Percentiles rank a stretch among this genome's conserved stretches.
These are phyloP conservation scores for Barnardius zonarius DNA, from an alignment of 2,113 vertebrate species.

Conservation along the genomic window DNA sequence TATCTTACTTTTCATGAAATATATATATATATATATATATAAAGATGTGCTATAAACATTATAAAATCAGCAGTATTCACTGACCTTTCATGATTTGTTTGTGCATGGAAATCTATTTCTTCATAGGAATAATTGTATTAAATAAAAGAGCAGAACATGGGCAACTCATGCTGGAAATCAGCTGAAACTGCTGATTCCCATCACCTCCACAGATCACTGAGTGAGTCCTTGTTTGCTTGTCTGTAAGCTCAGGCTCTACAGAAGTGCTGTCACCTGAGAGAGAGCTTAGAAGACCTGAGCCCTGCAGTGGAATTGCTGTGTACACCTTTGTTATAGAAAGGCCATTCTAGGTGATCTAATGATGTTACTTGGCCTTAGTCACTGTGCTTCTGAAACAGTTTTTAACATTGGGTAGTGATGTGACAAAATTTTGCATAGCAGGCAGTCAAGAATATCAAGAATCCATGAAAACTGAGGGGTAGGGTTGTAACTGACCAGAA, in stretches of 20 bases:
- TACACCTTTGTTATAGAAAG: background rate
- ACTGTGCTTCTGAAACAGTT: background rate
- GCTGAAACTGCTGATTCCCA: background rate
- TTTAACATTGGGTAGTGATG: accelerated
- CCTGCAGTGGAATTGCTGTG: background rate
- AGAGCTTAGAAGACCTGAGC: background rate
- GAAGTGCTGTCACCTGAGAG: background rate
- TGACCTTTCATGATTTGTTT: background rate
- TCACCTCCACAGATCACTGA: background rate
- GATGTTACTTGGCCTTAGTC: background rate
- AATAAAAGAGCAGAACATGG: background rate
- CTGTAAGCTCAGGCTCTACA: background rate
- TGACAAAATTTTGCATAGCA: background rate
- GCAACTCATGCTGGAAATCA: background rate
- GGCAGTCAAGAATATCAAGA: background rate
- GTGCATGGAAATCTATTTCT: background rate
- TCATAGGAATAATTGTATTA: background rate
- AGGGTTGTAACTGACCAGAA: background rate
- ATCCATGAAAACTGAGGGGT: background rate
- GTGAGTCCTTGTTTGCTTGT: background rate
- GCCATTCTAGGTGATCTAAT: background rate
- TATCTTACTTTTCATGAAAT: background rate
- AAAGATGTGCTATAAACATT: background rate
- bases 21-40: too few relatives aligned
- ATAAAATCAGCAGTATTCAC: background rate